Conservation (phyloP, 2,113 vertebrate species). For the Apeltes quadracus region DNA sequence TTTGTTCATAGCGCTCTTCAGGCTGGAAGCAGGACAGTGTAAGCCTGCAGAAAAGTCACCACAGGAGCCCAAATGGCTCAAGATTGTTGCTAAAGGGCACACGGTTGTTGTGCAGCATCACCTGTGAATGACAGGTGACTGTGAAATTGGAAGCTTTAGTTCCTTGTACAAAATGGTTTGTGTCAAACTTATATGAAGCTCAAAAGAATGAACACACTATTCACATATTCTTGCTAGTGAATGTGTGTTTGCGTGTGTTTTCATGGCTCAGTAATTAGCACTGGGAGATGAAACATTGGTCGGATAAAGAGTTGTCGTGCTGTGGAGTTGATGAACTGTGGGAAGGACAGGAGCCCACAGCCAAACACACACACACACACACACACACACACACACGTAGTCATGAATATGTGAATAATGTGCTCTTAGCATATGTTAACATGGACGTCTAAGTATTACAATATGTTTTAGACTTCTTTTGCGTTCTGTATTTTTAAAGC, state of each 20-base stretch:
- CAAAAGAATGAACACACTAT: constrained; percentile 32
- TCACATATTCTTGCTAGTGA: constrained; percentile 34
- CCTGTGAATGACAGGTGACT: constrained; percentile 10
- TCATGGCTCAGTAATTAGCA: constrained; percentile 79
- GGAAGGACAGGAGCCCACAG: constrained; percentile 93
- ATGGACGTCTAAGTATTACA: constrained; percentile 40
- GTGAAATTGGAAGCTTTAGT: background rate
- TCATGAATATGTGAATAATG: constrained; percentile 56
- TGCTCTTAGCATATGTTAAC: constrained; percentile 42
- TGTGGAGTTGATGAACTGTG: constrained; percentile 99
- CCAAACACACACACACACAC: constrained; percentile 72
- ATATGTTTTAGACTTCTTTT: constrained; percentile 40
- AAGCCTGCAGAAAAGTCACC: background rate
- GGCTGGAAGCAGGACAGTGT: background rate
- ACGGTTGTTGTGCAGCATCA: background rate
- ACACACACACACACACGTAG: constrained; percentile 24
- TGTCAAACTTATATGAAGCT: constrained; percentile 7
- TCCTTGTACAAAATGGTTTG: background rate
- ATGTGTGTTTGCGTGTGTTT: constrained; percentile 54
- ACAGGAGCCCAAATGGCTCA: constrained; percentile 6
- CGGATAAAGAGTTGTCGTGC: constrained; percentile 88
- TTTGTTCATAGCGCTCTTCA: background rate
- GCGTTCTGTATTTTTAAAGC: constrained; percentile 6
- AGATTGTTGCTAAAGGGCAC: constrained; percentile 20
- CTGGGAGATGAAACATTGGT: constrained; percentile 94